A percentile compares a stretch with the other conserved stretches of the same genome.
Conservation (phyloP, 2,888 invertebrate species). For the Monochamus alternatus region DNA sequence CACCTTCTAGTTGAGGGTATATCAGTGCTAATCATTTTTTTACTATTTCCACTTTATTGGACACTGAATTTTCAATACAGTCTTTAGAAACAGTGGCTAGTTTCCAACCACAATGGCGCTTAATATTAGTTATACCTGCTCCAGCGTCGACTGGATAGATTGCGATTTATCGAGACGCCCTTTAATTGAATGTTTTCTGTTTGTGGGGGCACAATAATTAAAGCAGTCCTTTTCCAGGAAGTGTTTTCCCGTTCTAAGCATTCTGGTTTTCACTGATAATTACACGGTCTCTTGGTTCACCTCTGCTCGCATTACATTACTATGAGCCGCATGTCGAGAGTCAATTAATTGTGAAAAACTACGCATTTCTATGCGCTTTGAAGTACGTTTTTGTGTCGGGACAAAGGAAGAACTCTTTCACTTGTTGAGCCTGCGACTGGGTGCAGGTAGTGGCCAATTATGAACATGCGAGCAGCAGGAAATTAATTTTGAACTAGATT, state of each 20-base stretch:
- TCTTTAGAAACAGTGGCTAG: no score
- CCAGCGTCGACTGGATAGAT: no score
- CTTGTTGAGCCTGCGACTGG: constrained; percentile 20
- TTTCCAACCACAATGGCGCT: no score
- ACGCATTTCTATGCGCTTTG: constrained; percentile 1
- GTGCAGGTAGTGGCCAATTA: constrained; percentile 29
- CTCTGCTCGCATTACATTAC: constrained; percentile 19
- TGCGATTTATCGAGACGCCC: constrained; percentile 14
- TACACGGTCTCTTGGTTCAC: constrained; percentile 24
- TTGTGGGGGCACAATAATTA: constrained; percentile 37
- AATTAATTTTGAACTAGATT: constrained; percentile 12
- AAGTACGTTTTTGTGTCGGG: constrained; percentile 8
- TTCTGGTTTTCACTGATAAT: constrained; percentile 16
- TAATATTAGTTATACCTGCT: no score
- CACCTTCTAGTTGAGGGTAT: no score
- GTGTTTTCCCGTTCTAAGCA: constrained; percentile 19
- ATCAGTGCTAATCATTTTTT: no score
- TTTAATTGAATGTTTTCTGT: constrained; percentile 37
- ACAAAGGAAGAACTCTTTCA: constrained; percentile 33
- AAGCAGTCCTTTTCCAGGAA: constrained; percentile 23
- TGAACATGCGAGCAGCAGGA: constrained; percentile 6
- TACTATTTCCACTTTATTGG: no score
- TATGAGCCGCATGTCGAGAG: constrained; percentile 9
- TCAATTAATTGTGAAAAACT: constrained; percentile 32
- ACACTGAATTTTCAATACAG: no score